Conservation (phyloP, 2,888 invertebrate genomes). For the Sturmia bella region DNA sequence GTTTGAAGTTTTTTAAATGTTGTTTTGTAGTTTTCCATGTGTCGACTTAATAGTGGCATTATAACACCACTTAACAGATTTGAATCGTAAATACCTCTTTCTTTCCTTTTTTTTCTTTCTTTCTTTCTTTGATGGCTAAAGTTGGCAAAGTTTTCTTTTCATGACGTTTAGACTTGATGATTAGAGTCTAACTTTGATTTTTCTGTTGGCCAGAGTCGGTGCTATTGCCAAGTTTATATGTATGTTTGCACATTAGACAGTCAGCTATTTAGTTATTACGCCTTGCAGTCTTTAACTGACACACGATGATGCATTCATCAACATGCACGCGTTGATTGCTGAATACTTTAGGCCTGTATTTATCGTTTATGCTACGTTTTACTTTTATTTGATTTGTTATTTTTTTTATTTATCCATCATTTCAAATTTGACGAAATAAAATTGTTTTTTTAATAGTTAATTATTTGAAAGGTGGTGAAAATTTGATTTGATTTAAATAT, state of each 20-base stretch:
- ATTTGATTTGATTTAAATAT: slow-evolving; percentile 58
- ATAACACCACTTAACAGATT: slow-evolving; percentile 64
- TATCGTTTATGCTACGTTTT: slow-evolving; percentile 50
- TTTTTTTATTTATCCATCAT: slow-evolving; percentile 26
- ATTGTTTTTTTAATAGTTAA: slow-evolving; percentile 50
- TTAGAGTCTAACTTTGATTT: slow-evolving; percentile 44
- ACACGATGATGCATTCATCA: slow-evolving; percentile 60
- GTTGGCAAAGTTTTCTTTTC: slow-evolving; percentile 35
- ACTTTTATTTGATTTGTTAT: slow-evolving; percentile 40
- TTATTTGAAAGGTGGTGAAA: slow-evolving; percentile 68
- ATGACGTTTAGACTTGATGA: slow-evolving; percentile 22
- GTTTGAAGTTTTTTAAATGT: slow-evolving; percentile 21
- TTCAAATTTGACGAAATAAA: slow-evolving; percentile 35
- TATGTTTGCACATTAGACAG: slow-evolving; percentile 23
- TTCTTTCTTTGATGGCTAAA: slow-evolving; percentile 38
- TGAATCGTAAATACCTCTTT: slow-evolving; percentile 68
- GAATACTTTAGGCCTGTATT: slow-evolving; percentile 61
- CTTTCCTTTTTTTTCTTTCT: neutral
- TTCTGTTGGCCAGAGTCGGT: slow-evolving; percentile 12
- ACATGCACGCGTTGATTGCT: slow-evolving; percentile 64
- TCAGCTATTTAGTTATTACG: slow-evolving; percentile 53
- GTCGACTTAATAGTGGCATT: slow-evolving; percentile 59
- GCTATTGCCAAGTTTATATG: slow-evolving; percentile 14
- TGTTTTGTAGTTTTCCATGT: slow-evolving; percentile 12
- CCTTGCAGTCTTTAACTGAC: slow-evolving; percentile 63